phyloP scores from a whole-genome alignment of 2,797 vertebrate genomes.

The Buphagus erythrorhynchus region DNA sequence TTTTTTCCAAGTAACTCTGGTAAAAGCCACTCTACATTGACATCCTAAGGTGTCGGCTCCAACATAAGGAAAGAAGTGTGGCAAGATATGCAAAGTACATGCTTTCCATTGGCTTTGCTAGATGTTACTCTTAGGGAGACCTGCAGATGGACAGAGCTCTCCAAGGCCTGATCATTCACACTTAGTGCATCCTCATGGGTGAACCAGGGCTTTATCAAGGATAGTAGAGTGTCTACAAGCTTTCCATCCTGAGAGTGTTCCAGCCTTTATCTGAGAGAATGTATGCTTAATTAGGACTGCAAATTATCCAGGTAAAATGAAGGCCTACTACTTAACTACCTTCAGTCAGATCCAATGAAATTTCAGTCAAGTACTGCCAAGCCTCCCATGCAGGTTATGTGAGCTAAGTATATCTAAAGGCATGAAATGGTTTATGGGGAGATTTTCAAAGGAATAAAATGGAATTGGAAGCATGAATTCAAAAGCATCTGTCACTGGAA shows the following conservation, averaged over 20 bases:
- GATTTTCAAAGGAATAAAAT: neutral
- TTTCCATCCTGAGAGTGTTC: neutral
- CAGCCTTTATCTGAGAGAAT: neutral
- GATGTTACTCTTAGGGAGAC: neutral
- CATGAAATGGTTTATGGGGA: neutral
- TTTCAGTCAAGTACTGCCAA: neutral
- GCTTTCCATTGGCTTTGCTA: neutral
- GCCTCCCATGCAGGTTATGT: neutral
- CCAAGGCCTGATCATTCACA: accelerated
- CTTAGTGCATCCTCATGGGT: neutral
- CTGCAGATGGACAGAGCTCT: neutral
- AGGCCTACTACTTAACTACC: neutral
- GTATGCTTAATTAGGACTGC: neutral
- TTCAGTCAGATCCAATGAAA: neutral
- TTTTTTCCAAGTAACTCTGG: neutral
- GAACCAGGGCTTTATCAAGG: neutral
- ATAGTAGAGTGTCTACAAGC: neutral
- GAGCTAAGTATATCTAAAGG: neutral
- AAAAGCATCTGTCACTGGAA: neutral
- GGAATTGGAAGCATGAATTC: neutral
- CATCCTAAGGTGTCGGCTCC: neutral
- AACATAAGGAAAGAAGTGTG: neutral
- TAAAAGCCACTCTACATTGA: neutral
- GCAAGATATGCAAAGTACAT: neutral
- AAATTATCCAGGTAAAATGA: neutral